Conservation (phyloP, 1,140 invertebrate species). For the Monochamus saltuarius region DNA sequence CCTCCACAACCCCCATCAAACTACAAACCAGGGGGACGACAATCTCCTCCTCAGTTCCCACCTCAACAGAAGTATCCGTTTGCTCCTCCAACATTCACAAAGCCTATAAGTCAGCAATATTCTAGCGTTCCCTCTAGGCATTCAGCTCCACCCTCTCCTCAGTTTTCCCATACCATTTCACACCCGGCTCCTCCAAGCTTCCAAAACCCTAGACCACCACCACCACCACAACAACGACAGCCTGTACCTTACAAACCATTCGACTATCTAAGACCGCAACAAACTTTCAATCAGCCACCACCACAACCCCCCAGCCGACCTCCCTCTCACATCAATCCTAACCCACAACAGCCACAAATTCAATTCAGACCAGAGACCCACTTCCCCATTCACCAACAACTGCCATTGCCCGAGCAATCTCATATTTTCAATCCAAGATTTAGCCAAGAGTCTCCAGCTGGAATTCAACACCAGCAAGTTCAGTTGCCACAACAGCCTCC, state of each 20-base stretch:
- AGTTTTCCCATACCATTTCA: slow-evolving; percentile 34
- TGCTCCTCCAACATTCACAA: slow-evolving; percentile 32
- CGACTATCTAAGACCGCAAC: slow-evolving; percentile 33
- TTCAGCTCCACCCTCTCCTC: slow-evolving; percentile 46
- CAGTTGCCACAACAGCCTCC: slow-evolving; percentile 43
- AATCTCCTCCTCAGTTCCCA: slow-evolving; percentile 41
- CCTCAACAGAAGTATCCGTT: slow-evolving; percentile 36
- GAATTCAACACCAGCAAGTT: slow-evolving; percentile 25
- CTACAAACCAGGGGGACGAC: slow-evolving; percentile 26
- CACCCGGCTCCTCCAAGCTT: slow-evolving; percentile 34
- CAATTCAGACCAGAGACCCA: slow-evolving; percentile 51
- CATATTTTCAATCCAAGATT: slow-evolving; percentile 31
- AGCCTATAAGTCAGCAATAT: slow-evolving; percentile 31
- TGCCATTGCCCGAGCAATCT: slow-evolving; percentile 39
- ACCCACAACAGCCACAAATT: slow-evolving; percentile 51
- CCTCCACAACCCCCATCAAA: slow-evolving; percentile 41
- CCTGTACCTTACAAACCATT: slow-evolving; percentile 47
- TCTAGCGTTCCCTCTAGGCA: slow-evolving; percentile 46
- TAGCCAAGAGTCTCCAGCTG: slow-evolving; percentile 29
- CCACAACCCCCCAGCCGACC: slow-evolving; percentile 37
- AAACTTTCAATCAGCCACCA: slow-evolving; percentile 35
- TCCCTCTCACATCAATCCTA: slow-evolving; percentile 52
- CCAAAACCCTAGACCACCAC: slow-evolving; percentile 27
- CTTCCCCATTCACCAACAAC: slow-evolving; percentile 46
- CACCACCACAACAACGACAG: slow-evolving; percentile 47